Evolutionary conservation across 2,113 vertebrate genomes (phyloP).

Genomic region (Cinclus cinclus): DNA sequence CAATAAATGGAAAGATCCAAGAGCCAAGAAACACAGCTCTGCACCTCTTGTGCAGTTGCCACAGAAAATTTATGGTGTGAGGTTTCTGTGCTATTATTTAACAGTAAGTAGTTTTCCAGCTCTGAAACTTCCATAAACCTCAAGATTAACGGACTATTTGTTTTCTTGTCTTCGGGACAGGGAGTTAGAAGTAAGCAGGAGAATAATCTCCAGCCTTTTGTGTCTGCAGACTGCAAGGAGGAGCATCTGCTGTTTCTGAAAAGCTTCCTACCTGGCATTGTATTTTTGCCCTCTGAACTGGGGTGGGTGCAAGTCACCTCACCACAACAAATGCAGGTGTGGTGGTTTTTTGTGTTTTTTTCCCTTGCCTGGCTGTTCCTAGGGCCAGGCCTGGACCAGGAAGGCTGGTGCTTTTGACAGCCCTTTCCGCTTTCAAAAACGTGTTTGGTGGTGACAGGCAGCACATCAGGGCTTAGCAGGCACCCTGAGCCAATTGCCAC

Average conservation of each 20-base stretch:
- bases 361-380: neutral
- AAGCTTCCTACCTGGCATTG: neutral
- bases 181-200: neutral
- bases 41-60: neutral
- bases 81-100: neutral
- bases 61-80: neutral
- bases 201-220: neutral
- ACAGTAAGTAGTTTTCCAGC: slow-evolving; percentile 28
- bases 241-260: neutral
- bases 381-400: neutral
- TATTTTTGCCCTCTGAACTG: neutral
- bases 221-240: neutral
- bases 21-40: slow-evolving; percentile 6
- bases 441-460: neutral
- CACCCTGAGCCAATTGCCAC: fast-evolving
- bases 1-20: neutral
- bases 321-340: neutral
- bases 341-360: too few relatives aligned
- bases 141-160: neutral
- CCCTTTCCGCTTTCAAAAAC: slow-evolving; percentile 22
- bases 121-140: neutral
- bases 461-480: neutral
- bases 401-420: slow-evolving; percentile 16
- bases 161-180: neutral
- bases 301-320: neutral